Conservation (phyloP, 1,140 invertebrate genomes). For the Melanaphis sacchari region DNA sequence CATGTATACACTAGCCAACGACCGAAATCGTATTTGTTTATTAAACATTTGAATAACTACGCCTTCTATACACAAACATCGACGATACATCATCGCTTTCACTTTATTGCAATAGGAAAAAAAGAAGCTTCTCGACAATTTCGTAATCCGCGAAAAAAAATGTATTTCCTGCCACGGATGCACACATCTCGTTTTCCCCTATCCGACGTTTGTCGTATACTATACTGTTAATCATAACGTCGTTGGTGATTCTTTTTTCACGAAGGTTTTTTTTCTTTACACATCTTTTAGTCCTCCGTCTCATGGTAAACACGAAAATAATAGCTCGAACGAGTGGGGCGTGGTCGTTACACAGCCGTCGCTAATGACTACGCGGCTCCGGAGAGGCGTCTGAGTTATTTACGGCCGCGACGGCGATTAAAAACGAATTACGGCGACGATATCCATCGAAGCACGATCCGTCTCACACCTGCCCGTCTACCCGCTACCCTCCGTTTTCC, state of each 20-base stretch:
- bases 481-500: background rate
- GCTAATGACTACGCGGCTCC: background rate
- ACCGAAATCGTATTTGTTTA: background rate
- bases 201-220: background rate
- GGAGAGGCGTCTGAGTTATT: background rate
- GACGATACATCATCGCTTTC: background rate
- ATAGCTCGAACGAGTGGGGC: background rate
- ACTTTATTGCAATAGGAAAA: background rate
- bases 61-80: background rate
- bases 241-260: background rate
- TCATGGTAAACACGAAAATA: background rate
- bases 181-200: background rate
- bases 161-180: background rate
- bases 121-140: background rate
- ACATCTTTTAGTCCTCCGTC: background rate
- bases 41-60: background rate
- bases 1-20: too few species aligned
- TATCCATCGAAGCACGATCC: background rate
- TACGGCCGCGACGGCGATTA: background rate
- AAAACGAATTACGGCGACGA: constrained; percentile 34
- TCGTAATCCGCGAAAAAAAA: background rate
- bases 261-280: background rate
- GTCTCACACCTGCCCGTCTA: background rate
- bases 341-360: background rate
- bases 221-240: background rate